Percentiles rank a stretch among this genome's conserved stretches.
phyloP scores from a whole-genome alignment of 2,888 invertebrate genomes.

The Hirtodrosophila confusa region DNA sequence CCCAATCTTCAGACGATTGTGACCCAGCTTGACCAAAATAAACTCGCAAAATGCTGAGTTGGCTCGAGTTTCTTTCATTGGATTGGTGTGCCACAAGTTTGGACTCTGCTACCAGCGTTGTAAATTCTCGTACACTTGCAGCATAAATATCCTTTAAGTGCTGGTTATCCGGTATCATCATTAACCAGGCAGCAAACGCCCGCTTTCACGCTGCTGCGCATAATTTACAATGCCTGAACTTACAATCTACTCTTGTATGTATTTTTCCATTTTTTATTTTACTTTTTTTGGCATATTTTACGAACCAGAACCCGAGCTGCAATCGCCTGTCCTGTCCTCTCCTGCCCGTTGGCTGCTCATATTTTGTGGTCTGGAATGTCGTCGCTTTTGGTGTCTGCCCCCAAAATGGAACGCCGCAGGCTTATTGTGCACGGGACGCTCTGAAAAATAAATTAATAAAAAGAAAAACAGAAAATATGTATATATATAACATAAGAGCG shows the following conservation, averaged over 20 bases:
- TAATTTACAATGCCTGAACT: constrained; percentile 48
- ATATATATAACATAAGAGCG: constrained; percentile 11
- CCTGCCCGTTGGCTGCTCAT: constrained; percentile 44
- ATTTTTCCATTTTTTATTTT: constrained; percentile 6
- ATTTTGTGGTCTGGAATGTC: constrained; percentile 66
- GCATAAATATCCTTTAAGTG: constrained; percentile 77
- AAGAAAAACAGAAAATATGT: constrained; percentile 8
- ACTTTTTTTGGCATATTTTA: constrained; percentile 63
- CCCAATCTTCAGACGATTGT: constrained; percentile 1
- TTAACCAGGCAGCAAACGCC: constrained; percentile 69
- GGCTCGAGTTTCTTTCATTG: constrained; percentile 31
- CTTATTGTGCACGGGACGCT: constrained; percentile 8
- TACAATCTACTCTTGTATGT: constrained; percentile 10
- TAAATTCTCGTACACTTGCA: constrained; percentile 35
- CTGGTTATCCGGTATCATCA: constrained; percentile 72
- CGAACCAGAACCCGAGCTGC: constrained; percentile 45
- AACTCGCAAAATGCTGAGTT: constrained; percentile 39
- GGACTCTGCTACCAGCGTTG: constrained; percentile 23
- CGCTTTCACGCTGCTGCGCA: constrained; percentile 69
- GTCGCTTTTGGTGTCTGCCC: constrained; percentile 52
- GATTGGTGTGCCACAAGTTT: constrained; percentile 21
- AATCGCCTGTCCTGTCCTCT: constrained; percentile 22
- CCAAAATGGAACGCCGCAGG: constrained; percentile 56
- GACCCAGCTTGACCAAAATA: constrained; percentile 55
- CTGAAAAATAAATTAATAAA: constrained; percentile 24